These are phyloP conservation scores for Cordilura impudica DNA, from an alignment of 2,888 invertebrate species.

Conservation along the genomic window DNA sequence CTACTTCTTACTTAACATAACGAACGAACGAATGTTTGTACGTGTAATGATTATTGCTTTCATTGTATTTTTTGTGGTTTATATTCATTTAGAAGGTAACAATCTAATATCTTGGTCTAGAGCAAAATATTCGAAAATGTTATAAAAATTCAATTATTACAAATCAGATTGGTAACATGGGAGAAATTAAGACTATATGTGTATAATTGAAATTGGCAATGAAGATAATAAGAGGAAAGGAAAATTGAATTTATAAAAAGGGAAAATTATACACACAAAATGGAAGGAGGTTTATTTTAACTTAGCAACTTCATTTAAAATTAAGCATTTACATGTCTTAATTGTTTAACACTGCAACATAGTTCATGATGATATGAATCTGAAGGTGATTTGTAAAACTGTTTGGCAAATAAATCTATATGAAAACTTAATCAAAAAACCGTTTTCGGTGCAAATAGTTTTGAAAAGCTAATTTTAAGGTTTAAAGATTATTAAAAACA, in stretches of 20 bases:
- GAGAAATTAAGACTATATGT: slow-evolving; percentile 34
- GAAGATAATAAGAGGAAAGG: slow-evolving; percentile 15
- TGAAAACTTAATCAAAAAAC: no score
- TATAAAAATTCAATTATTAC: slow-evolving; percentile 58
- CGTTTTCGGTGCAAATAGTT: no score
- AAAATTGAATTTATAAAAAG: slow-evolving; percentile 19
- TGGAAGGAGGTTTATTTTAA: no score
- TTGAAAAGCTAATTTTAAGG: no score
- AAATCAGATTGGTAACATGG: slow-evolving; percentile 50
- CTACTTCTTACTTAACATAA: slow-evolving; percentile 2
- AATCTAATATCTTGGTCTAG: slow-evolving; percentile 18
- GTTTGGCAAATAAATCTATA: no score
- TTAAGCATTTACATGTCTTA: no score
- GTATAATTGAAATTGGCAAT: slow-evolving; percentile 49
- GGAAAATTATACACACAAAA: neutral
- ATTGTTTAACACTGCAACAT: no score
- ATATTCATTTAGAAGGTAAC: slow-evolving; percentile 27
- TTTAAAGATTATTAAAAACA: no score
- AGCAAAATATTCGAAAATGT: slow-evolving; percentile 10
- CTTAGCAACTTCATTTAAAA: no score
- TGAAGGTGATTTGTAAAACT: no score
- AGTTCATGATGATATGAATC: no score
- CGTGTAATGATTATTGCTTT: slow-evolving; percentile 21
- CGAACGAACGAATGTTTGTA: slow-evolving; percentile 34
- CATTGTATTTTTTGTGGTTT: slow-evolving; percentile 16